A percentile compares a stretch with the other conserved stretches of the same genome.
These are phyloP conservation scores for Cenopis cana DNA, from an alignment of 2,888 invertebrate genomes.

Conservation along the genomic window DNA sequence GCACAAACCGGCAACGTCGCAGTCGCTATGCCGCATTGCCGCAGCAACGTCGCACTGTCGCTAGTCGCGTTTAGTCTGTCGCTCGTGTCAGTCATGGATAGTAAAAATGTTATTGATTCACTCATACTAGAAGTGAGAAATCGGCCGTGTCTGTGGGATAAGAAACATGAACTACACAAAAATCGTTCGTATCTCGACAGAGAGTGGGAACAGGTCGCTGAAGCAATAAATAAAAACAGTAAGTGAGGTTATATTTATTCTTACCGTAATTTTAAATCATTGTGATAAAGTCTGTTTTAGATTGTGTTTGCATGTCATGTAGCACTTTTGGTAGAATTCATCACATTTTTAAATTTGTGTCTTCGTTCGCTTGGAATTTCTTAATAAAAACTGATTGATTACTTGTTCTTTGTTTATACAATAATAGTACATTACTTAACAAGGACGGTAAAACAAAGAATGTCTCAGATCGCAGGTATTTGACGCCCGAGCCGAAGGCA, in stretches of 20 bases:
- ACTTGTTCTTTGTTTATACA: too few species aligned
- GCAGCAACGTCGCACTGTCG: conserved; percentile 34
- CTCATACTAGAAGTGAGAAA: conserved; percentile 28
- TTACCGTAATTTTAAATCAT: neutral
- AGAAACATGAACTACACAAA: conserved; percentile 33
- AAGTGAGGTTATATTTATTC: conserved; percentile 8
- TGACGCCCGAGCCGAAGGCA: too few species aligned
- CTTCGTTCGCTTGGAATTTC: neutral
- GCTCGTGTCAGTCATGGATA: conserved; percentile 26
- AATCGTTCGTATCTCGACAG: conserved; percentile 28
- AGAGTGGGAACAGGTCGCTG: conserved; percentile 33
- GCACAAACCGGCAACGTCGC: conserved; percentile 42
- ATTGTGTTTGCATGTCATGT: neutral
- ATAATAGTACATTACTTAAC: too few species aligned
- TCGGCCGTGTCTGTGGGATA: conserved; percentile 32
- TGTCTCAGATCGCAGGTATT: too few species aligned
- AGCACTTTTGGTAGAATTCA: neutral
- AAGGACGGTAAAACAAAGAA: too few species aligned
- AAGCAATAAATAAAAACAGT: conserved; percentile 30
- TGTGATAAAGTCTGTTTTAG: neutral
- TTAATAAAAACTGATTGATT: too few species aligned
- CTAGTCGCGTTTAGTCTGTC: conserved; percentile 33
- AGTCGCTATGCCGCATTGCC: conserved; percentile 17
- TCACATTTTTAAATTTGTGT: neutral
- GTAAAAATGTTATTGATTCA: conserved; percentile 7